These are phyloP conservation scores for Empidonax traillii DNA, from an alignment of 2,113 vertebrate genomes.

Conservation along the genomic window DNA sequence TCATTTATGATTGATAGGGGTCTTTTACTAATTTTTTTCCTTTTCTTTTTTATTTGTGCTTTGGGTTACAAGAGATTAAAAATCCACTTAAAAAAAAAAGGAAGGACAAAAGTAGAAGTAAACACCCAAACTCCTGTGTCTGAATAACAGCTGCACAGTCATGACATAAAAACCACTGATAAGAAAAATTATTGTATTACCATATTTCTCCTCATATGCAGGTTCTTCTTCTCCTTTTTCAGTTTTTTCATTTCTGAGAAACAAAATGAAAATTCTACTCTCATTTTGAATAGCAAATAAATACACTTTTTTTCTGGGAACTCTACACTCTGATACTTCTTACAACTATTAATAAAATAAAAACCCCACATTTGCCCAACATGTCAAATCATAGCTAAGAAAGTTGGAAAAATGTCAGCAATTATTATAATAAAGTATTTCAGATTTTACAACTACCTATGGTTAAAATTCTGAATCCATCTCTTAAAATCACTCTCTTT, in stretches of 20 bases:
- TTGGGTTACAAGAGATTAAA: background rate
- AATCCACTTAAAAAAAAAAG: background rate
- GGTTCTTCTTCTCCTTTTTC: conserved; percentile 45
- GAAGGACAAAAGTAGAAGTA: background rate
- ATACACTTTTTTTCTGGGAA: background rate
- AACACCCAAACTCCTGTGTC: background rate
- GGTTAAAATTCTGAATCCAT: background rate
- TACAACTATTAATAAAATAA: background rate
- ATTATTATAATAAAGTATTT: background rate
- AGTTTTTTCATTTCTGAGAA: conserved; percentile 22
- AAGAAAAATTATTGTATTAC: conserved; percentile 47
- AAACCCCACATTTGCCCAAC: background rate
- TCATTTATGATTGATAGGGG: background rate
- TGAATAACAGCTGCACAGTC: background rate
- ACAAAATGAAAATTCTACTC: background rate
- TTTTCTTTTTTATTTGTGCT: background rate
- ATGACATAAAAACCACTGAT: background rate
- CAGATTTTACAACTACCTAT: background rate
- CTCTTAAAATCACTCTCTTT: background rate
- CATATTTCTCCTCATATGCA: conserved; percentile 55
- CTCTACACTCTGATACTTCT: background rate
- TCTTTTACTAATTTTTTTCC: background rate
- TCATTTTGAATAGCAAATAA: background rate
- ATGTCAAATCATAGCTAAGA: background rate
- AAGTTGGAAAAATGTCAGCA: background rate